Percentiles rank a stretch among this genome's conserved stretches.
Evolutionary conservation across 1,140 invertebrate genomes (phyloP).

Genomic region (Coenobita brevimanus): DNA sequence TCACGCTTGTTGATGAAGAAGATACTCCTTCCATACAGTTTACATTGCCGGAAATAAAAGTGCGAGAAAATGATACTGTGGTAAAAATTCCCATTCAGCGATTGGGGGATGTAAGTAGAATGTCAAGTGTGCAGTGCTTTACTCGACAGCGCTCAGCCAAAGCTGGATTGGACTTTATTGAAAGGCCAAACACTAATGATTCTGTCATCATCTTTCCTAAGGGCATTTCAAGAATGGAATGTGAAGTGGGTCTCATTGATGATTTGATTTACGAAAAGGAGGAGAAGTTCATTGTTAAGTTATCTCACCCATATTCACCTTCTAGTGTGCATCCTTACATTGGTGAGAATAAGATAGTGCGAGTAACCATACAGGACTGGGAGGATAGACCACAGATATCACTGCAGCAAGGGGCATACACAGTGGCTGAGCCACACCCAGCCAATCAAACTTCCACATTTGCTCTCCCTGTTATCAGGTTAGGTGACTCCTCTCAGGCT

Average conservation of each 20-base stretch:
- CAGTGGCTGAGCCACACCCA: conserved; percentile 70
- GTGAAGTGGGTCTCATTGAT: conserved; percentile 73
- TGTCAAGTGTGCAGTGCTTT: conserved; percentile 73
- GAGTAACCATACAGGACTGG: conserved; percentile 73
- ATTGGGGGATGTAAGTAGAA: conserved; percentile 72
- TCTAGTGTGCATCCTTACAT: conserved; percentile 70
- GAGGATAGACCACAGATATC: conserved; percentile 68
- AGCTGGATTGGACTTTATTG: conserved; percentile 73
- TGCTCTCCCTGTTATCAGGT: conserved; percentile 72
- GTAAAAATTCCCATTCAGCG: conserved; percentile 72
- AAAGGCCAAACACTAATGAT: conserved; percentile 73
- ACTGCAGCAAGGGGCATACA: conserved; percentile 66
- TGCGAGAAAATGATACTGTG: conserved; percentile 72
- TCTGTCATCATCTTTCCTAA: conserved; percentile 73
- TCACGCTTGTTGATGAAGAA: conserved; percentile 56
- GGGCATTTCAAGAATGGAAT: conserved; percentile 72
- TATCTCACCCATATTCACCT: conserved; percentile 71
- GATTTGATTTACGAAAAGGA: conserved; percentile 74
- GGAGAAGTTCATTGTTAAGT: conserved; percentile 73
- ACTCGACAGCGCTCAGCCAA: conserved; percentile 74
- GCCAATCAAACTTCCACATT: conserved; percentile 71
- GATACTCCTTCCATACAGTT: conserved; percentile 71
- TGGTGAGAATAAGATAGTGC: conserved; percentile 72
- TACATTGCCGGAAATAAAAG: conserved; percentile 71
- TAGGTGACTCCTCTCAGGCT: conserved; percentile 73